Evolutionary conservation across 2,113 vertebrate species (phyloP).

Genomic region (Bettongia penicillata): DNA sequence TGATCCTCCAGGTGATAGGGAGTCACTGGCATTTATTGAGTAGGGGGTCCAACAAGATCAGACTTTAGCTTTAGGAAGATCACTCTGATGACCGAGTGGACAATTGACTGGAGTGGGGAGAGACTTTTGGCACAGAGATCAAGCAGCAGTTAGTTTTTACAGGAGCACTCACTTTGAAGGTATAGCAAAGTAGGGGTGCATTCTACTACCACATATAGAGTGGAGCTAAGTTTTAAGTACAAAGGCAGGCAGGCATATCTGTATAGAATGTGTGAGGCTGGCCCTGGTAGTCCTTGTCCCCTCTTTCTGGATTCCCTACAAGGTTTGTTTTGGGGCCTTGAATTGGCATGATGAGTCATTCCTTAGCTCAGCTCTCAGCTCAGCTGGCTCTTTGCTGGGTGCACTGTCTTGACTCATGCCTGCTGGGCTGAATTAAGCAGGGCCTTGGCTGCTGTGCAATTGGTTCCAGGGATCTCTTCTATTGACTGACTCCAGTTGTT

Average conservation of each 20-base stretch:
- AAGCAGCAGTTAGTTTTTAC: not conserved
- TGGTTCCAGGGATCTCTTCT: not conserved
- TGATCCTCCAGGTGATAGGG: not conserved
- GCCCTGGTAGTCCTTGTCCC: not conserved
- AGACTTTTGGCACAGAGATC: not conserved
- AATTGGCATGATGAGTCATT: not conserved
- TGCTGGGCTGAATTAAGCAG: not conserved
- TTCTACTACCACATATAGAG: not conserved
- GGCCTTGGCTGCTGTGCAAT: too few species aligned
- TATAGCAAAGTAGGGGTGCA: not conserved
- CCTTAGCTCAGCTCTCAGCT: not conserved
- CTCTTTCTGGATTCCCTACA: too few species aligned
- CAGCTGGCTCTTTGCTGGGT: not conserved
- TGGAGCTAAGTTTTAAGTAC: not conserved
- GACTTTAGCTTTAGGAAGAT: not conserved
- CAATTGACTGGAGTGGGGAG: not conserved
- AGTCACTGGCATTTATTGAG: not conserved
- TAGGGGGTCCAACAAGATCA: not conserved
- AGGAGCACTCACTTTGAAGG: not conserved
- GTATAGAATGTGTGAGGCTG: not conserved
- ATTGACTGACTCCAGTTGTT: not conserved
- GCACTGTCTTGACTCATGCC: not conserved
- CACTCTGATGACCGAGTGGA: not conserved
- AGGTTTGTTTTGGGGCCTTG: not conserved
- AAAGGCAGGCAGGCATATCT: not conserved